Conservation (phyloP, 2,888 invertebrate genomes). For the Ormia ochracea region DNA sequence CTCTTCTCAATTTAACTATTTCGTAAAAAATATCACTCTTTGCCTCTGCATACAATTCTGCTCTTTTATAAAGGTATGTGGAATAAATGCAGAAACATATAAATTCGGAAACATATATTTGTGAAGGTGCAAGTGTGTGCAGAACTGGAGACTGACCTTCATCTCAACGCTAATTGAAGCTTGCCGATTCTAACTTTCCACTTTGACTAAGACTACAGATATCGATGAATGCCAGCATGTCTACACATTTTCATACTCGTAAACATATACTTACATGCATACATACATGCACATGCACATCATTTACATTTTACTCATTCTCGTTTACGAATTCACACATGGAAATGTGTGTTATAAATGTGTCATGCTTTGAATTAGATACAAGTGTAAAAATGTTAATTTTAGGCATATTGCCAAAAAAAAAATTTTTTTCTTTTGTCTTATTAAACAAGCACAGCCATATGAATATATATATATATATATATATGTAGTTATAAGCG, state of each 20-base stretch:
- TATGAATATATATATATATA: not conserved
- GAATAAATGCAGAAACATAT: too few relatives aligned
- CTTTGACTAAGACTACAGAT: too few relatives aligned
- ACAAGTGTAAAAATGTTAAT: conserved; percentile 54
- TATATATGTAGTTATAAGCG: not conserved
- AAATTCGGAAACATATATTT: not conserved
- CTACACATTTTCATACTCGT: not conserved
- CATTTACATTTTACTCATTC: not conserved
- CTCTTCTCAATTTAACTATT: too few relatives aligned
- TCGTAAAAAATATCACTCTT: too few relatives aligned
- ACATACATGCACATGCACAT: not conserved
- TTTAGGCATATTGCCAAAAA: conserved; percentile 59
- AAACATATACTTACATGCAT: not conserved
- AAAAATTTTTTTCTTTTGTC: too few relatives aligned
- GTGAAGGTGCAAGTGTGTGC: not conserved
- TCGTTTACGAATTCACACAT: not conserved
- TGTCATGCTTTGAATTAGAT: conserved; percentile 15
- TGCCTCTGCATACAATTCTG: too few relatives aligned
- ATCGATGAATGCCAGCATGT: too few relatives aligned
- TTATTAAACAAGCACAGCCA: not conserved
- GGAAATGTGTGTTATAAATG: not conserved
- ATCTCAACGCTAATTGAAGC: conserved; percentile 11
- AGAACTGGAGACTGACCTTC: not conserved
- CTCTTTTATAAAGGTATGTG: too few relatives aligned
- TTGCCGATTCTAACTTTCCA: conserved; percentile 35